Base-by-base conservation (phyloP, 2,888 invertebrate genomes). In the Cosmia trapezina region DNA sequence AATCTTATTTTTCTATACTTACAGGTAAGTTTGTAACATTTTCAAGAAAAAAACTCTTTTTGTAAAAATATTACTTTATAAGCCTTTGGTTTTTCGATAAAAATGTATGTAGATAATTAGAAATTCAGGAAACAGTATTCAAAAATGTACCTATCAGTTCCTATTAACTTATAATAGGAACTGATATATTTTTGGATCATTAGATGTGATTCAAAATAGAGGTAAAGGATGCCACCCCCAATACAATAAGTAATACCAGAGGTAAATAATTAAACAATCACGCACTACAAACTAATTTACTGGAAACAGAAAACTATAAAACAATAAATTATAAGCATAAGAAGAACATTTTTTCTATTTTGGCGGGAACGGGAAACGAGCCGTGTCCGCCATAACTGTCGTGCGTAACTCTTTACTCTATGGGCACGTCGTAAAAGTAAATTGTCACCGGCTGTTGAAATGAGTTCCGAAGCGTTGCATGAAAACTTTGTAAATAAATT, bases 381-480 rank as follows among this genome's bases (percentile, higher is more conserved):
- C 84, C 91, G 89, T 92, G 95, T 92, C 93, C 93, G 95, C 95
- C 92, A 95, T 96, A 91, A 96, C 94, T 94, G 96, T 96, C 96
- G 87, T 91, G 85, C 93, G 91, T 95, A 96, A 96, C 96, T 96
- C 96, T 96, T 96, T 95, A 92, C 93, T 92, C 92, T 92, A 92
- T 88, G 92, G 93, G 87, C 90, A 88, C 87, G 89, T 96, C 96
- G 95, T 96, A 94, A 96, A 96, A 96, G 88, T 94, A 93, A 95
- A 96, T 94, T 93, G 96, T 95, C 95, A 92, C 96, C 96, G 95
- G 93, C 94, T 96, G 96, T 89, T 92, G 92, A 90, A 92, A 92
- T 86, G 91, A 89, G 89, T 89, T 86, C 82, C 82, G 89, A 87
- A 85, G 88, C 87, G 83, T 88, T 83, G 82, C 86, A 81, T 89